Percentiles rank a stretch among this genome's conserved stretches.
These are phyloP conservation scores for Cydia pomonella DNA, from an alignment of 1,140 invertebrate genomes.

Conservation along the genomic window DNA sequence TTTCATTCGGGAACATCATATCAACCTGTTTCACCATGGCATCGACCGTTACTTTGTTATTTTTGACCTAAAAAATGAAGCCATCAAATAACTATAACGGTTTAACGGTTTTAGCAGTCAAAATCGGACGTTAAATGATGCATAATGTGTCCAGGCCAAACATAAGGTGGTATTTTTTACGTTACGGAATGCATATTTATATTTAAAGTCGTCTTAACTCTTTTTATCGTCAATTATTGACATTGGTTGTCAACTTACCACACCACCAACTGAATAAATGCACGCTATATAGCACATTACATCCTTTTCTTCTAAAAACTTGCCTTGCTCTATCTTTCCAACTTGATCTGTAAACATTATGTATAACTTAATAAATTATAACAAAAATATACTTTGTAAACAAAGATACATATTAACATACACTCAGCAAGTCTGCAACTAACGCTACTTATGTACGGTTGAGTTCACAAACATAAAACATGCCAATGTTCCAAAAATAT, in stretches of 20 bases:
- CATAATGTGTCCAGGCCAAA: no score
- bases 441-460: no score
- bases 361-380: background rate
- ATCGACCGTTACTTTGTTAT: constrained; percentile 42
- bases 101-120: background rate
- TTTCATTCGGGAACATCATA: constrained; percentile 44
- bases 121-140: no score
- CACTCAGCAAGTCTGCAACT: no score
- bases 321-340: constrained; percentile 43
- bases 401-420: no score
- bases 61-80: constrained; percentile 41
- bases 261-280: constrained; percentile 40
- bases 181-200: no score
- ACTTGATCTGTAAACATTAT: constrained; percentile 41
- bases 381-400: background rate
- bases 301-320: constrained; percentile 44
- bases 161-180: no score
- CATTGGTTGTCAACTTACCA: constrained; percentile 36
- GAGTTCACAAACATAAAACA: no score
- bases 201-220: no score
- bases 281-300: constrained; percentile 50
- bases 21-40: constrained; percentile 46
- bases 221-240: no score
- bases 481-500: no score
- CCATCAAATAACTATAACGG: background rate